Conservation (phyloP, 2,888 invertebrate genomes). For the Meiosimyza platycephala region DNA sequence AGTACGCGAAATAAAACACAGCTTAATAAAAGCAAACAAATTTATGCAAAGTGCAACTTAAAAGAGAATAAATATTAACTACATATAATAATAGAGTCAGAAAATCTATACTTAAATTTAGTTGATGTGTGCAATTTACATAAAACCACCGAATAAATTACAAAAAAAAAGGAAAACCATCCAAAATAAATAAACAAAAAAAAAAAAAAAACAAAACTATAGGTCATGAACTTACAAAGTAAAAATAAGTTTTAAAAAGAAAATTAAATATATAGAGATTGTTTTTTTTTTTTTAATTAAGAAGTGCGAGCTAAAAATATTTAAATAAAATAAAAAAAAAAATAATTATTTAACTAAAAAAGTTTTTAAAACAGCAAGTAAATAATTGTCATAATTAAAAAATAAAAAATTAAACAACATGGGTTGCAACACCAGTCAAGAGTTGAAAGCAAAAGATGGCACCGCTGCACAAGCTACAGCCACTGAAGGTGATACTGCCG, state of each 20-base stretch:
- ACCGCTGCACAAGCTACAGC: slow-evolving; percentile 51
- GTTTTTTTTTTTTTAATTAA: not conserved
- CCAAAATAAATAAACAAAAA: not conserved
- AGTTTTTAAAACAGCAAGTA: not conserved
- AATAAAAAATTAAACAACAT: slow-evolving; percentile 50
- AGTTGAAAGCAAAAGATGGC: slow-evolving; percentile 65
- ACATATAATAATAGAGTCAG: no score
- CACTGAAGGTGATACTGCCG: slow-evolving; percentile 48
- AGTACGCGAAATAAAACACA: slow-evolving; percentile 3
- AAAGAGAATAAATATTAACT: no score
- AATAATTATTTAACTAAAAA: not conserved
- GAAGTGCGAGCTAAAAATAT: not conserved
- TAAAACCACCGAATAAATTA: no score
- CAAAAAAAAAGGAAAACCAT: no score
- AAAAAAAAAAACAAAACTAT: not conserved
- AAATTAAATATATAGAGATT: no score
- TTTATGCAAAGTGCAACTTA: no score
- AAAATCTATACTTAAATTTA: no score
- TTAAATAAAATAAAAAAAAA: not conserved
- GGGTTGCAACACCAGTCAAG: slow-evolving; percentile 75
- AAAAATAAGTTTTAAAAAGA: not conserved
- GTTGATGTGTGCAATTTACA: no score
- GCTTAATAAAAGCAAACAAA: no score
- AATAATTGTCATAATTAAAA: not conserved
- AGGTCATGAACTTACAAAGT: not conserved